These are phyloP conservation scores for Cinclus cinclus DNA, from an alignment of 2,113 vertebrate species.

Conservation along the genomic window DNA sequence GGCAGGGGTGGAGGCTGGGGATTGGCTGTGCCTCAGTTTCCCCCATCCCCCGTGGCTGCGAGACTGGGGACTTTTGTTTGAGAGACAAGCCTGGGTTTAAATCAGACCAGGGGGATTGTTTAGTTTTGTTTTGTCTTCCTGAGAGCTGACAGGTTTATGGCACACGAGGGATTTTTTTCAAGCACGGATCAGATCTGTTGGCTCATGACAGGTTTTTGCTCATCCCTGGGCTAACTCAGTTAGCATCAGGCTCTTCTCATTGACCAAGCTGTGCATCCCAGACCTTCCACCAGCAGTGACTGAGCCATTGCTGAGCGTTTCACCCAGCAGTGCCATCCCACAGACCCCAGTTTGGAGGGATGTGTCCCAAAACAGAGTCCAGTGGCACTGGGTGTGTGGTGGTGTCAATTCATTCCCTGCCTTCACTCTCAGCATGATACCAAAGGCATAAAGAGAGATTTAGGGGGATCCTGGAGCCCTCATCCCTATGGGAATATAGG, in stretches of 20 bases:
- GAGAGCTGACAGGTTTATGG: not conserved
- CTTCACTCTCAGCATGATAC: rapidly evolving
- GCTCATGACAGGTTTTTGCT: not conserved
- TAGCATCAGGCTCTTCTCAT: not conserved
- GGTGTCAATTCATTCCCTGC: not conserved
- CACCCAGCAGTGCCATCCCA: not conserved
- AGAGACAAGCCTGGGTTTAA: not conserved
- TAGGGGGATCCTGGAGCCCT: not conserved
- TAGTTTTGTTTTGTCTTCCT: not conserved
- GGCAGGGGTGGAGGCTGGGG: not conserved
- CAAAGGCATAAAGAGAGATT: not conserved
- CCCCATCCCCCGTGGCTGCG: rapidly evolving
- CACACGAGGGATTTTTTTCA: not conserved
- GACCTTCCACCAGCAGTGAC: not conserved
- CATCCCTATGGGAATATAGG: rapidly evolving
- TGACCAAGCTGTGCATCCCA: not conserved
- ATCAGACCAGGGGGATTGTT: not conserved
- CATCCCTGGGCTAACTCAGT: not conserved
- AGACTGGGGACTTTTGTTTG: not conserved
- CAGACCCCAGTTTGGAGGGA: not conserved
- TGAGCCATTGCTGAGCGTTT: rapidly evolving
- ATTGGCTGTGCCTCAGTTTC: slow-evolving; percentile 1
- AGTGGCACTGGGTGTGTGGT: not conserved
- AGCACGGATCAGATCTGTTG: not conserved
- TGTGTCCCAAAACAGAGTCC: not conserved